These are phyloP conservation scores for Colostygia pectinataria DNA, from an alignment of 2,888 invertebrate species.

Conservation along the genomic window DNA sequence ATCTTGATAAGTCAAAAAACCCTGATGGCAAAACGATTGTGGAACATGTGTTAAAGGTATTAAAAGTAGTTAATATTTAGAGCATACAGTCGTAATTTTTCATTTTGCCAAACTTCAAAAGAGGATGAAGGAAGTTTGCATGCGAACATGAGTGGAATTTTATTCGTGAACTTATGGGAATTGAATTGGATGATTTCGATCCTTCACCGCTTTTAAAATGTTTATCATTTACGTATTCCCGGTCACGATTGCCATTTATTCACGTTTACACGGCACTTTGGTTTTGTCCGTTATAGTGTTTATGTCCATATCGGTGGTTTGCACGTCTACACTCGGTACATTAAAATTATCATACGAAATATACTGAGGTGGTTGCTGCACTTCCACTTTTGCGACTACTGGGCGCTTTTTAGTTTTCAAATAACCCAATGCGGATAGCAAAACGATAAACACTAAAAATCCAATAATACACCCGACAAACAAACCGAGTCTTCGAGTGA, in stretches of 20 bases:
- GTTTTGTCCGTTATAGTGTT: constrained; percentile 74
- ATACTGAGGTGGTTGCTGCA: constrained; percentile 89
- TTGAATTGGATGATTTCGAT: constrained; percentile 50
- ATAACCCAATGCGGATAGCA: constrained; percentile 92
- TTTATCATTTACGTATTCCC: constrained; percentile 36
- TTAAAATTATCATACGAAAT: constrained; percentile 86
- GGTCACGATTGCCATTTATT: constrained; percentile 43
- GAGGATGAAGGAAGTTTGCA: constrained; percentile 58
- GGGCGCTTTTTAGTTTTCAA: constrained; percentile 93
- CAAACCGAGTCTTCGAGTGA: constrained; percentile 91
- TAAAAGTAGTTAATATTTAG: constrained; percentile 54
- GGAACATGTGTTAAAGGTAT: constrained; percentile 68
- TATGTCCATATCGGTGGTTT: constrained; percentile 73
- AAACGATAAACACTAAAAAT: constrained; percentile 91
- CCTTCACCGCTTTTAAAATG: constrained; percentile 42
- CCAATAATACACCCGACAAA: constrained; percentile 94
- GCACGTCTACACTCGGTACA: constrained; percentile 64
- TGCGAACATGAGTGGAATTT: constrained; percentile 55
- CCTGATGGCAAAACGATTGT: constrained; percentile 62
- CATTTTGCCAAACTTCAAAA: constrained; percentile 67
- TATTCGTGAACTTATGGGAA: constrained; percentile 56
- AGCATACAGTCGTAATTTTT: constrained; percentile 70
- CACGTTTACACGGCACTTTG: constrained; percentile 59
- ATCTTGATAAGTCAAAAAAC: constrained; percentile 42
- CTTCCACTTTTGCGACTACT: constrained; percentile 87